Conservation (phyloP, 2,888 invertebrate species). For the Emesis furor region DNA sequence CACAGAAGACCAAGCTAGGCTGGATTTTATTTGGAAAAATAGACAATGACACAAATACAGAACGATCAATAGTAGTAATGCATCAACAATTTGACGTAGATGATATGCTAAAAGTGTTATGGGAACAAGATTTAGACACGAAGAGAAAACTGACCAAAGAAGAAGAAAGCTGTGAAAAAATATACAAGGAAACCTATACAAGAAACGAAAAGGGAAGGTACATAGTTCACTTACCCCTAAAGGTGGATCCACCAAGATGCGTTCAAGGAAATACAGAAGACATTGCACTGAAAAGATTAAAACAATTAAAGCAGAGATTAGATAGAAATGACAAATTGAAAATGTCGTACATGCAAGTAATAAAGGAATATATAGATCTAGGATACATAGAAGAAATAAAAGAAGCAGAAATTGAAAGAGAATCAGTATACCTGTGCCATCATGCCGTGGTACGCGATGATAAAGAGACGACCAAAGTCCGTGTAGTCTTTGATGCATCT, state of each 20-base stretch:
- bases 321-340: slow-evolving; percentile 22
- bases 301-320: slow-evolving; percentile 57
- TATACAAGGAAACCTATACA: slow-evolving; percentile 9
- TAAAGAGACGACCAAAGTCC: neutral
- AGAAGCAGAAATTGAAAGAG: no score
- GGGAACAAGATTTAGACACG: slow-evolving; percentile 30
- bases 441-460: no score
- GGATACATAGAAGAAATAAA: no score
- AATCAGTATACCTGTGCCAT: no score
- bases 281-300: slow-evolving; percentile 64
- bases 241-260: slow-evolving; percentile 17
- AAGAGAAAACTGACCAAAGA: slow-evolving; percentile 27
- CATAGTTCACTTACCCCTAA: no score
- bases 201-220: no score
- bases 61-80: slow-evolving; percentile 1
- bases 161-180: slow-evolving; percentile 40
- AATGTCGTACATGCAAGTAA: neutral
- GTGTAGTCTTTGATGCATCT: neutral
- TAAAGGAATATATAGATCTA: neutral
- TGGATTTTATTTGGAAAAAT: neutral
- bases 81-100: slow-evolving; percentile 25
- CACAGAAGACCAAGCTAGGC: neutral
- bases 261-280: slow-evolving; percentile 64
- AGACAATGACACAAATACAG: no score
- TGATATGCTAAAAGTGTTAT: slow-evolving; percentile 30